These are phyloP conservation scores for Drosophila mayri DNA, from an alignment of 1,140 invertebrate genomes.

Conservation along the genomic window DNA sequence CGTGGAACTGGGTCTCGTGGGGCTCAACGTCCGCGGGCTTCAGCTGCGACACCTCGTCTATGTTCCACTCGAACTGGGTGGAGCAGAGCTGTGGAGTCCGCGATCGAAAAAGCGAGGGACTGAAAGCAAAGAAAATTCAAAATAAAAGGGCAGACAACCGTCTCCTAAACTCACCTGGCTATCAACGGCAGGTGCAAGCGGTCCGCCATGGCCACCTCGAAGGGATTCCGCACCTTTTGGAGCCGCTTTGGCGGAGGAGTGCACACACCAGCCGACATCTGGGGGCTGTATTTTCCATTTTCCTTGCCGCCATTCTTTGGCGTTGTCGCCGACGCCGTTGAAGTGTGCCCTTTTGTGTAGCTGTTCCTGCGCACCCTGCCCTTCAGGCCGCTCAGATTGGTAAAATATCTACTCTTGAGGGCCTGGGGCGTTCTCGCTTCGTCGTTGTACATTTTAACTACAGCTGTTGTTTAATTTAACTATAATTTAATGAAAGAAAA, in stretches of 20 bases:
- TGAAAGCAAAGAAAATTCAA: slow-evolving; percentile 23
- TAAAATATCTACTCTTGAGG: slow-evolving; percentile 53
- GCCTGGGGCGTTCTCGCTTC: slow-evolving; percentile 70
- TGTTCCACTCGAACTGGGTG: slow-evolving; percentile 86
- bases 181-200: slow-evolving; percentile 81
- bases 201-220: slow-evolving; percentile 72
- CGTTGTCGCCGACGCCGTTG: slow-evolving; percentile 45
- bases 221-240: slow-evolving; percentile 79
- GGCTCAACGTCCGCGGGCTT: slow-evolving; percentile 87
- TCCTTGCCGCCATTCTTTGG: slow-evolving; percentile 71
- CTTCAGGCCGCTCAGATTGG: slow-evolving; percentile 56
- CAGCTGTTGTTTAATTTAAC: slow-evolving; percentile 22
- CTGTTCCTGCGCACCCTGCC: slow-evolving; percentile 34
- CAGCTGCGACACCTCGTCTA: slow-evolving; percentile 86
- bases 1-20: slow-evolving; percentile 85
- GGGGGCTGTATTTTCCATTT: slow-evolving; percentile 58
- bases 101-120: slow-evolving; percentile 78
- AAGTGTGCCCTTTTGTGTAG: slow-evolving; percentile 23
- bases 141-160: not conserved
- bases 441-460: slow-evolving; percentile 53
- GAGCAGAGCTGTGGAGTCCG: slow-evolving; percentile 84
- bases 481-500: slow-evolving; percentile 5
- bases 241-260: slow-evolving; percentile 80
- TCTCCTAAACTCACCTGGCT: slow-evolving; percentile 64
- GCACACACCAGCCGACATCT: slow-evolving; percentile 53